Evolutionary conservation across 2,113 vertebrate genomes (phyloP).

Genomic region (Gobio gobio): DNA sequence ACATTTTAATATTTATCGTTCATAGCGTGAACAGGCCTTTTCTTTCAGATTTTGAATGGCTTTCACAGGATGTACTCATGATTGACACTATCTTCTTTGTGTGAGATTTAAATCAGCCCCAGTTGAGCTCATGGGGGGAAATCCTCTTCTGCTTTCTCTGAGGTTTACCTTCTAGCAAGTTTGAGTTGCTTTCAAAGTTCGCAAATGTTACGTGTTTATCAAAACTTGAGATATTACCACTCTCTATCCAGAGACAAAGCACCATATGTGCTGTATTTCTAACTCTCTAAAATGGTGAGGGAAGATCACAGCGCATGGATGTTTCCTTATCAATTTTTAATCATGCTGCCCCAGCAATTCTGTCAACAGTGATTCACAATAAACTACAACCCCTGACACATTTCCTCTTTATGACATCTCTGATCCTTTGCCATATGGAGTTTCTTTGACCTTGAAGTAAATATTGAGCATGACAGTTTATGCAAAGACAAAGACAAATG

Average conservation of each 20-base stretch:
- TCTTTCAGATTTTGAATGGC: not conserved
- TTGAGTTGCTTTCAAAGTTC: not conserved
- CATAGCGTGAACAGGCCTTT: no score
- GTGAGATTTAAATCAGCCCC: not conserved
- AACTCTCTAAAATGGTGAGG: constrained; percentile 80
- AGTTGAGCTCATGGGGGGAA: not conserved
- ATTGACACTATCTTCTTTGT: not conserved
- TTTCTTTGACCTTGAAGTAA: constrained; percentile 57
- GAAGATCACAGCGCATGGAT: constrained; percentile 73
- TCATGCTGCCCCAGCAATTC: constrained; percentile 74
- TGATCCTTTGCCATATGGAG: constrained; percentile 43
- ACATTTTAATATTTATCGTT: no score
- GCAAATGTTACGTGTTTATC: not conserved
- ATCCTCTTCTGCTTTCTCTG: not conserved
- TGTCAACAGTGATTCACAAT: constrained; percentile 79
- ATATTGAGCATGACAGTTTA: constrained; percentile 5
- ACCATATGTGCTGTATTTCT: not conserved
- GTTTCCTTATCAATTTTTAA: constrained; percentile 87
- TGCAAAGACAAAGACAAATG: not conserved
- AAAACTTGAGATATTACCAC: not conserved
- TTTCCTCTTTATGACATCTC: constrained; percentile 60
- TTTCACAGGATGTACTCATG: not conserved
- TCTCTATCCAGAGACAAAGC: not conserved
- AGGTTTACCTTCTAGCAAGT: not conserved
- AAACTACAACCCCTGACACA: constrained; percentile 81